Base-by-base conservation (phyloP, 2,797 vertebrate genomes). In the Poecilia gillii region DNA sequence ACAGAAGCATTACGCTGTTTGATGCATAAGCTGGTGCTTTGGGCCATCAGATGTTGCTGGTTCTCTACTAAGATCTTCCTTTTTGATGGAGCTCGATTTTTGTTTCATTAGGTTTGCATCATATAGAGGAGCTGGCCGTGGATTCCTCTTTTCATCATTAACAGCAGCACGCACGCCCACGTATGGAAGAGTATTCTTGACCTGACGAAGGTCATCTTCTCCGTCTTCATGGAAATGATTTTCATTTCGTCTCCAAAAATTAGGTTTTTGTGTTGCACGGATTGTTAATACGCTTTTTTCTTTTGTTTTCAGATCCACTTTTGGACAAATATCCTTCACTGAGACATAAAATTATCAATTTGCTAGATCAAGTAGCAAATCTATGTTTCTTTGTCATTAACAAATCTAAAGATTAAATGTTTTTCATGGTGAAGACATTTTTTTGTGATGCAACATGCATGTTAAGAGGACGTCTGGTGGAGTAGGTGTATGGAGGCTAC, bases 121-220 rank as follows among this genome's bases (percentile, higher is more conserved):
- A 75, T 51, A 49, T 36, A 68, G 28, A 6, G 0, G 68, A 68
- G 53, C 47, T 76, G 1, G 47, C 57, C 71, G 23, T 66, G 33
- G 53, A 49, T 72, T 1, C 74, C 64, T 75, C 73, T 80, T 51
- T 74, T 80, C n/a, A 80, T 75, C 49, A 70, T 75, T 79, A 62
- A 41, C 55, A 41, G 47, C 72, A 79, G 71, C 59, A 71, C 25
- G 25, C 53, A 18, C 25, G 3, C 49, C 53, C 45, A 9, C 43
- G 47, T 71, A 66, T 39, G 0, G 45, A 45, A 71, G 28, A 28
- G 66, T 0, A n/a, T 43, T 71, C 18, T 74, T 78, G 72, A 82
- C 66, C 57, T 72, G 39, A 75, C 72, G 8, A 9, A 36, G 41
- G 64, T 73, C 71, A 73, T 75, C 57, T 73, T 76, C 74, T 39